Conservation (phyloP, 1,140 invertebrate genomes). For the Dreissena polymorpha region DNA sequence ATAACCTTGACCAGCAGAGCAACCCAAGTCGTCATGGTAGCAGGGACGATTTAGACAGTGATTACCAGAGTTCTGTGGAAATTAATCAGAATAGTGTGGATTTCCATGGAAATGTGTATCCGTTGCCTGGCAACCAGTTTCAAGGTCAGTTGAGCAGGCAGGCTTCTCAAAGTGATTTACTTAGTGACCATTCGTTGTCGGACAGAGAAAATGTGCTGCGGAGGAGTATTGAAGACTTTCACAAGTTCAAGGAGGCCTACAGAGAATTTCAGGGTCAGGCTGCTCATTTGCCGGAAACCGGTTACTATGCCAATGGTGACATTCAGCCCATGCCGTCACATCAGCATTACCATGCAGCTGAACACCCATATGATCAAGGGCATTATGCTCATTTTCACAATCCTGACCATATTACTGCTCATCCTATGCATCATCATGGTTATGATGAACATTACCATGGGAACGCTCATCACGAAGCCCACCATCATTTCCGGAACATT, state of each 20-base stretch:
- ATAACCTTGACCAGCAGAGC: not conserved
- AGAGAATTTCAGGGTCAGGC: not conserved
- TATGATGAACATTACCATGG: constrained; percentile 21
- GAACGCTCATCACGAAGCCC: too few species aligned
- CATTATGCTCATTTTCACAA: constrained; percentile 43
- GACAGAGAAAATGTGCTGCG: constrained; percentile 38
- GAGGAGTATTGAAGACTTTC: constrained; percentile 43
- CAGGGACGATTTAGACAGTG: constrained; percentile 46
- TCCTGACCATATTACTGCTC: not conserved
- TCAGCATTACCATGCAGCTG: constrained; percentile 42
- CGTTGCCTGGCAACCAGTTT: constrained; percentile 3
- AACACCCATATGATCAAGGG: constrained; percentile 41
- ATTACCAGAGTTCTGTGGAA: constrained; percentile 44
- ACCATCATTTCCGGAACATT: constrained; percentile 45
- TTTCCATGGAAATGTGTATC: constrained; percentile 45
- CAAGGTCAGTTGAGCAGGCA: constrained; percentile 20
- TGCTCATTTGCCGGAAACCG: not conserved
- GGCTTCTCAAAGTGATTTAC: not conserved
- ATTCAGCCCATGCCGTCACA: not conserved
- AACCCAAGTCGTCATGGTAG: constrained; percentile 34
- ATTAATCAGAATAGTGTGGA: constrained; percentile 1
- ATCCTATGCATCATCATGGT: constrained; percentile 36
- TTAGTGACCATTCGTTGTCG: not conserved
- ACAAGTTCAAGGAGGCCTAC: constrained; percentile 27
- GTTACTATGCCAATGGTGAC: not conserved